Evolutionary conservation across 1,140 invertebrate genomes (phyloP).

Genomic region (Saccostrea glomerata): DNA sequence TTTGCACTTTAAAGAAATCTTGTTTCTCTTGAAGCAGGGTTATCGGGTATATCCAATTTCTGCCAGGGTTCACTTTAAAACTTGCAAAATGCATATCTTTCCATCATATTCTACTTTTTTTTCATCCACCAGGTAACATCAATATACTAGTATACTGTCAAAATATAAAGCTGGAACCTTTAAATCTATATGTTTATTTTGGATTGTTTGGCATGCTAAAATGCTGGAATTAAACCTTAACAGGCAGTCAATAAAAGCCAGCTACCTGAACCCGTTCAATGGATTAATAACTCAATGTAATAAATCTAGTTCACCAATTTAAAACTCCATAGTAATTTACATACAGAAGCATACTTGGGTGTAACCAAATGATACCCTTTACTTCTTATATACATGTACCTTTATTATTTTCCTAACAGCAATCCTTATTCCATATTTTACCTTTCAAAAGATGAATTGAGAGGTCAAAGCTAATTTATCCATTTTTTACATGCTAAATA

Average conservation of each 20-base stretch:
- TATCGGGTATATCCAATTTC: constrained; percentile 16
- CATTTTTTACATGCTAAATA: neutral
- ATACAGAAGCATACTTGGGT: neutral
- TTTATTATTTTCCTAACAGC: neutral
- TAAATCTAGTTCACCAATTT: constrained; percentile 26
- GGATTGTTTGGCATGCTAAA: constrained; percentile 24
- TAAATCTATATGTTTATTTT: constrained; percentile 31
- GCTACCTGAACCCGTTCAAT: constrained; percentile 7
- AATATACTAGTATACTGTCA: constrained; percentile 10
- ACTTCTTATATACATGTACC: neutral
- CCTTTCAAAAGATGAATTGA: neutral
- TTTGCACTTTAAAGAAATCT: constrained; percentile 28
- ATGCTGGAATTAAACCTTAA: constrained; percentile 11
- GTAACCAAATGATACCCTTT: neutral
- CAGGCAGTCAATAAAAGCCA: neutral
- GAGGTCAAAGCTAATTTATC: neutral
- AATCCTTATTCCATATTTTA: neutral
- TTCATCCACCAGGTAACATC: neutral
- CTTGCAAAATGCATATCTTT: neutral
- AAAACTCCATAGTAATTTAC: neutral
- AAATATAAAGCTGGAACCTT: constrained; percentile 13
- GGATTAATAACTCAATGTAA: constrained; percentile 22
- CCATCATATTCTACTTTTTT: neutral
- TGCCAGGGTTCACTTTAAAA: neutral
- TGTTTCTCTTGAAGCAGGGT: neutral